Base-by-base conservation (phyloP, 2,113 vertebrate genomes). In the Plectropomus leopardus region DNA sequence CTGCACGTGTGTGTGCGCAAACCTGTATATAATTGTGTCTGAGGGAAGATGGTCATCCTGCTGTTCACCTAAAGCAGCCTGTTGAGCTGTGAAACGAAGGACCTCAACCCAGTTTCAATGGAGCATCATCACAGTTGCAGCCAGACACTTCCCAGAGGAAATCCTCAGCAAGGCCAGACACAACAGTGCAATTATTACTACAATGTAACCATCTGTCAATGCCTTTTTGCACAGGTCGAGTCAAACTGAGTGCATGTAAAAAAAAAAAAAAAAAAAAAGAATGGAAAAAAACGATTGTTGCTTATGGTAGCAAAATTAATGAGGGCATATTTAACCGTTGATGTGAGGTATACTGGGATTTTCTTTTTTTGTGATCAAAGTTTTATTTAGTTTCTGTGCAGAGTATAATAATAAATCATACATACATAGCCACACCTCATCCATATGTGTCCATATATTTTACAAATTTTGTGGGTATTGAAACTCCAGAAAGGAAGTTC, bases 131-230 rank as follows among this genome's bases (percentile, higher is more conserved):
- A 80, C 69, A 78, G 65, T 79, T 67, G 78, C 76, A 82, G 86
- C 71, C 86, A 92, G 89, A 92, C 86, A 79, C 88, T 92, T 93
- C 92, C 87, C 77, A 67, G 23, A 94, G 93, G 92, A 94, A 90
- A 94, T 93, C 87, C 92, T 87, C 69, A 69, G 66, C 78, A 44
- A 59, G 66, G 78, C 76, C 75, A 89, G 89, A 89, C 90, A 86
- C 72, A 92, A 92, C 92, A 76, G 44, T 26, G 50, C 82, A 64
- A 88, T 89, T 71, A 79, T 86, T 87, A 87, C 85, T 88, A 66
- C 82, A 61, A 19, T 9, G 54, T 30, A n/a, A 76, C 69, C 87
- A 88, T 90, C 88, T 91, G 74, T 60, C 72, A 50, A 10, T 57
- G 78, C 47, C 76, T 51, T 81, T 86, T 67, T 84, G 36, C 36